These are phyloP conservation scores for Thera obeliscata DNA, from an alignment of 2,888 invertebrate species.

Conservation along the genomic window DNA sequence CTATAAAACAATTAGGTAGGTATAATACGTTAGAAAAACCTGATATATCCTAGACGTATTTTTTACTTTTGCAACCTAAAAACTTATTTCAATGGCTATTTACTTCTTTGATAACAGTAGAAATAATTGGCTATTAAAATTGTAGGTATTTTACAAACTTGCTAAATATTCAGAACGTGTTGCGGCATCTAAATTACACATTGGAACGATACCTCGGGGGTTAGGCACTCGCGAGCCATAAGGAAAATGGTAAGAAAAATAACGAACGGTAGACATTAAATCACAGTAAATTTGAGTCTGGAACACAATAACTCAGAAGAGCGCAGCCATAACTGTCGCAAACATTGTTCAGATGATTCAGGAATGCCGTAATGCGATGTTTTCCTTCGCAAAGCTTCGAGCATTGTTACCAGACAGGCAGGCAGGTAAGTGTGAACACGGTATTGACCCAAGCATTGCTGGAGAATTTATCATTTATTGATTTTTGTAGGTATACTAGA, in stretches of 20 bases:
- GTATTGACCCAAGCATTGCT: not conserved
- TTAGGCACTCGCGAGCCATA: constrained; percentile 44
- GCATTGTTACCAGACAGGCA: constrained; percentile 20
- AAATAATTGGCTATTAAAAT: constrained; percentile 18
- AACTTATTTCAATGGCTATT: too few relatives aligned
- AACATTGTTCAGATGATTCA: constrained; percentile 79
- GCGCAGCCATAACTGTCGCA: constrained; percentile 77
- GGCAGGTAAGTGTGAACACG: not conserved
- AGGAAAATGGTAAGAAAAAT: constrained; percentile 62
- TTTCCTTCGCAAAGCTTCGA: constrained; percentile 52
- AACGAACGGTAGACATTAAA: constrained; percentile 70
- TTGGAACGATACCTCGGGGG: constrained; percentile 39
- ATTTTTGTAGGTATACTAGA: too few relatives aligned
- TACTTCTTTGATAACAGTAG: not conserved
- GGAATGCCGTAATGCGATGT: constrained; percentile 71
- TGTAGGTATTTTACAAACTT: constrained; percentile 25
- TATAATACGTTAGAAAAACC: too few relatives aligned
- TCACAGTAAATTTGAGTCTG: constrained; percentile 76
- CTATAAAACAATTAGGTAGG: not conserved
- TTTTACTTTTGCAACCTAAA: too few relatives aligned
- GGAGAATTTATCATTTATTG: not conserved
- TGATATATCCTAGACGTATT: not conserved
- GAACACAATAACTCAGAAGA: constrained; percentile 76
- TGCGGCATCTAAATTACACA: constrained; percentile 43
- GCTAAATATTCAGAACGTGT: constrained; percentile 43